These are phyloP conservation scores for Cerastis rubricosa DNA, from an alignment of 2,888 invertebrate species.

Conservation along the genomic window DNA sequence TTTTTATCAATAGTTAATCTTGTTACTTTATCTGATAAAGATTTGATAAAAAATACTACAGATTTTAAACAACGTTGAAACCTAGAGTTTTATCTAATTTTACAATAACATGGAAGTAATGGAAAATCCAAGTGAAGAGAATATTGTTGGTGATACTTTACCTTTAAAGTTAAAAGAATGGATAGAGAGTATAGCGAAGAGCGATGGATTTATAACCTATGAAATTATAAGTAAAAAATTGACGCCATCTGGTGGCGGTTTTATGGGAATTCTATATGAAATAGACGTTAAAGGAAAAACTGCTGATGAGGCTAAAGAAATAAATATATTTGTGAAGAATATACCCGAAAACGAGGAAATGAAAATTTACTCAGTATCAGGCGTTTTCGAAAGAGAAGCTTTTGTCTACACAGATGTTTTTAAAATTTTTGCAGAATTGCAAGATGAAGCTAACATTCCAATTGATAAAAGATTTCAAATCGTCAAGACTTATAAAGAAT, in stretches of 20 bases:
- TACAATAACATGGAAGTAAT: constrained; percentile 28
- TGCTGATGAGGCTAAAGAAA: constrained; percentile 59
- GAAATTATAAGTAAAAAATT: constrained; percentile 65
- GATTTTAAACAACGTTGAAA: background rate
- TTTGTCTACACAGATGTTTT: constrained; percentile 75
- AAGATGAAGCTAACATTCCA: constrained; percentile 73
- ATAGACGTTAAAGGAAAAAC: constrained; percentile 72
- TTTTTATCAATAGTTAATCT: constrained; percentile 6
- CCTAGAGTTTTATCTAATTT: background rate
- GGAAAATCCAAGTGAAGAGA: background rate
- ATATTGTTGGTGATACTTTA: constrained; percentile 12
- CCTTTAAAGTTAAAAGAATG: constrained; percentile 52
- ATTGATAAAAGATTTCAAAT: constrained; percentile 70
- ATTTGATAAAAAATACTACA: constrained; percentile 4
- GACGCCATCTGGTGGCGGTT: constrained; percentile 72
- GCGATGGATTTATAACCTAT: constrained; percentile 65
- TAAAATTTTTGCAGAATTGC: constrained; percentile 71
- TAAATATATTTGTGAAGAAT: constrained; percentile 78
- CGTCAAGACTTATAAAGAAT: constrained; percentile 72
- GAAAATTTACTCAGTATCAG: constrained; percentile 70
- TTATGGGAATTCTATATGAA: constrained; percentile 74
- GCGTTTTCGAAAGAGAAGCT: constrained; percentile 74
- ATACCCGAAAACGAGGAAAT: constrained; percentile 69
- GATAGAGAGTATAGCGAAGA: constrained; percentile 62
- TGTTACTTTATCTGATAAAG: constrained; percentile 6